Evolutionary conservation across 2,797 vertebrate genomes (phyloP), one percentile per base, ranked within the genome.

Genomic region (Pseudochaenichthys georgianus): DNA sequence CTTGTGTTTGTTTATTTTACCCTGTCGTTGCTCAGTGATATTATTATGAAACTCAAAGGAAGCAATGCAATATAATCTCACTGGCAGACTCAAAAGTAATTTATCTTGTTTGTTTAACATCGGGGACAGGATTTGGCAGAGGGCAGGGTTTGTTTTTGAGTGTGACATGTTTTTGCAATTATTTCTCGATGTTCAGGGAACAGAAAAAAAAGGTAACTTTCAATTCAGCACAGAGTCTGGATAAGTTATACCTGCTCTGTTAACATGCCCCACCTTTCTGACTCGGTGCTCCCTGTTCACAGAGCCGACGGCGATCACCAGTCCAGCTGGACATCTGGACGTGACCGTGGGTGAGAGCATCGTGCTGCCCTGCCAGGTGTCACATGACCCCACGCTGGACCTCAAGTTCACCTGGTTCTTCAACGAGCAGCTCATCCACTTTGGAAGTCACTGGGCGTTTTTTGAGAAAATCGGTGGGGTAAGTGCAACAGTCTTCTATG

Each of bases 391-490:
- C 83, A 96, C 97, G 0, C 92, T 99, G 23, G 97, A 97, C 72
- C 95, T 99, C 10, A 85, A 95, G 78, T 99, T 99, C 84, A 96
- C 97, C 65, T 99, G 98, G 98, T 96, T 96, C 0, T 98, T 98
- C 82, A 98, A 99, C 0, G 97, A 97, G 81, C 96, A 95, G 88
- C 94, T 96, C 60, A 97, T 99, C 70, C 96, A 97, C 93, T 98
- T 99, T 11, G 95, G 96, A 61, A 96, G 94, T 79, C 96, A 96
- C 2, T 96, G 97, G 19, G 96, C 96, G 19, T 98, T 97, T 89
- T 99, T 99, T 80, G 98, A 99, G 75, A 96, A 96, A 89, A 97
- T 99, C 0, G 98, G 98, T 71, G 96, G 97, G 90, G 98, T 99
- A 94, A 96, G 97, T 95, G 23, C 8, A 65, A 16, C 3, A 9